Evolutionary conservation across 2,113 vertebrate species (phyloP).

Genomic region (Hucho hucho): DNA sequence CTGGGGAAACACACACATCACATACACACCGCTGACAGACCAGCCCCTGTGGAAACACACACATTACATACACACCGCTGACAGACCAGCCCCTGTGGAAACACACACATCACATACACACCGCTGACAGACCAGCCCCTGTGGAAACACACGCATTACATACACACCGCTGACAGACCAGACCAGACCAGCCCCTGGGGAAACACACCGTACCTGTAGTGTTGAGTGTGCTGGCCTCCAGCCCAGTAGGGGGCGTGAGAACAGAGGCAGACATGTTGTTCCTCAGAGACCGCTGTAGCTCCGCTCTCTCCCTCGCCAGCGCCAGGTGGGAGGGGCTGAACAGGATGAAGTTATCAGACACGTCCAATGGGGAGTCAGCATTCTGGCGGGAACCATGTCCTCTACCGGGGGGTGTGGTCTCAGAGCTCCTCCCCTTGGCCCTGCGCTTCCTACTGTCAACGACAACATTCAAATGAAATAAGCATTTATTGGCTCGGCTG

Average conservation of each 20-base stretch:
- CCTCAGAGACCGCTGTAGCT: conserved; percentile 45
- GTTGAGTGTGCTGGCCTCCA: conserved; percentile 67
- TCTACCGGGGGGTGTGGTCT: not conserved
- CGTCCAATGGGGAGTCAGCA: conserved; percentile 17
- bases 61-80: no score
- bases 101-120: no score
- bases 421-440: conserved; percentile 19
- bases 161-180: no score
- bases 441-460: conserved; percentile 24
- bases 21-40: no score
- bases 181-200: no score
- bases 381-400: conserved; percentile 1
- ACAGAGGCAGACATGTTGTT: conserved; percentile 60
- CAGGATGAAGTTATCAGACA: conserved; percentile 69
- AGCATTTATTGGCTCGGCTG: not conserved
- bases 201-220: conserved; percentile 46
- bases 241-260: conserved; percentile 81
- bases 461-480: not conserved
- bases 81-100: no score
- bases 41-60: no score
- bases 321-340: conserved; percentile 71
- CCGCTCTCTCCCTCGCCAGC: conserved; percentile 58
- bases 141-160: no score
- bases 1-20: no score
- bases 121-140: no score